Conservation (phyloP, 2,888 invertebrate species). For the Callyntrura guangdongensis region DNA sequence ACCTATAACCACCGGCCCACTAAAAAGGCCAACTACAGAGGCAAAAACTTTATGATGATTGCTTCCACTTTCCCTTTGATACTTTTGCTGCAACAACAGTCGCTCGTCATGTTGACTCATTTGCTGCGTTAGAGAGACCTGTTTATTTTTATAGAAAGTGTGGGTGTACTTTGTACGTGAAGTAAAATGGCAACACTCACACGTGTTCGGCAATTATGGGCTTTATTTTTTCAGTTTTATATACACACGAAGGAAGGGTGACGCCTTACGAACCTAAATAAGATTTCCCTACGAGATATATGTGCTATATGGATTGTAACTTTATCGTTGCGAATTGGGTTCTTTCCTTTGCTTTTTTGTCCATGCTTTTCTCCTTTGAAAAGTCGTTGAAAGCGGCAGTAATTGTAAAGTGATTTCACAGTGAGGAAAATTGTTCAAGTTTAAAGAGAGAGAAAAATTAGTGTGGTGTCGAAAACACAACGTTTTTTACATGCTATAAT, state of each 20-base stretch:
- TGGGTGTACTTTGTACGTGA: not conserved
- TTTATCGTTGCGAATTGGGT: not conserved
- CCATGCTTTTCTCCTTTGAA: not conserved
- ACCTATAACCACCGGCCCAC: not conserved
- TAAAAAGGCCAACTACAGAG: not conserved
- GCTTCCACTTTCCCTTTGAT: not conserved
- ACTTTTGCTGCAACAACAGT: not conserved
- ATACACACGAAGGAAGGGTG: too few species aligned
- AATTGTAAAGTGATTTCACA: constrained; percentile 20
- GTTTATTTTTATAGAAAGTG: too few species aligned
- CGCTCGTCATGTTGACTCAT: too few species aligned
- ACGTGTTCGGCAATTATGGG: too few species aligned
- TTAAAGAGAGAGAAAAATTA: constrained; percentile 36
- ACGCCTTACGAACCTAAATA: too few species aligned
- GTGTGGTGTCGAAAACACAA: not conserved
- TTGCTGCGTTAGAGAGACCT: too few species aligned
- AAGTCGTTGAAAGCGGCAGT: constrained; percentile 10
- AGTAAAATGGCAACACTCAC: too few species aligned
- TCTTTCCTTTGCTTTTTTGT: not conserved
- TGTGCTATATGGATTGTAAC: not conserved
- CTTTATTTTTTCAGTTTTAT: too few species aligned
- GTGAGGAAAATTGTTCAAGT: constrained; percentile 9
- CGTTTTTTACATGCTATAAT: constrained; percentile 13
- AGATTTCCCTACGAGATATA: not conserved
- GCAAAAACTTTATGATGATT: constrained; percentile 19